Base-by-base conservation (phyloP, 2,797 vertebrate genomes). In the Arnoldichthys spilopterus region DNA sequence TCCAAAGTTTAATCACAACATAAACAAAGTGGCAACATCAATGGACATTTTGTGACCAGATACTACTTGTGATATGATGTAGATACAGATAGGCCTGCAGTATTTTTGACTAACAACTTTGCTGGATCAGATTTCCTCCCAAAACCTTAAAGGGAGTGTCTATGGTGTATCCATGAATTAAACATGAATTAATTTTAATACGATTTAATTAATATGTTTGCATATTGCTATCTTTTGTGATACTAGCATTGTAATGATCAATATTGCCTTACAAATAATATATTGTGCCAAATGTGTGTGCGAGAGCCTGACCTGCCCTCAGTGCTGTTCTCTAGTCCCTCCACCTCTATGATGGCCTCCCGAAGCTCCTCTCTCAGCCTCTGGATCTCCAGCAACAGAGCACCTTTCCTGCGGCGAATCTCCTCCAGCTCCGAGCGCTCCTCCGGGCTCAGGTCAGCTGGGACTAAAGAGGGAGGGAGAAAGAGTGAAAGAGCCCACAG, bases 351-450 rank as follows among this genome's bases (percentile, higher is more conserved):
- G 91, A 98, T 96, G 63, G 97, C 97, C 86, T 98, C 96, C 6
- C 96, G 93, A 32, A 98, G 91, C 87, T 98, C 97, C 85, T 98
- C 96, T 0, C 96, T 89, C 72, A 98, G 94, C 68, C 97, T 94
- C 91, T 97, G 96, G 91, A 98, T 98, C 94, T 98, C 97, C 78
- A 95, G 96, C 87, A 98, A 91, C 85, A 98, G 92, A 86, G 96
- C 94, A 67, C 95, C 96, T 86, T 98, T 98, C 77, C 97, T 94
- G 66, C 96, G 90, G 1, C 96, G 95, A 87, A 98, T 98, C 91
- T 96, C 96, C 90, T 97, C 97, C 84, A 98, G 92, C 93, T 98
- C 97, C 13, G 95, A 94, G 78, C 96, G 94, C 91, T 98, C 96
- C 89, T 97, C 97, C 0, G 94, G 94, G 76, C 96, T 97, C 88